Base-by-base conservation (phyloP, 2,797 vertebrate genomes). In the Crenichthys baileyi region DNA sequence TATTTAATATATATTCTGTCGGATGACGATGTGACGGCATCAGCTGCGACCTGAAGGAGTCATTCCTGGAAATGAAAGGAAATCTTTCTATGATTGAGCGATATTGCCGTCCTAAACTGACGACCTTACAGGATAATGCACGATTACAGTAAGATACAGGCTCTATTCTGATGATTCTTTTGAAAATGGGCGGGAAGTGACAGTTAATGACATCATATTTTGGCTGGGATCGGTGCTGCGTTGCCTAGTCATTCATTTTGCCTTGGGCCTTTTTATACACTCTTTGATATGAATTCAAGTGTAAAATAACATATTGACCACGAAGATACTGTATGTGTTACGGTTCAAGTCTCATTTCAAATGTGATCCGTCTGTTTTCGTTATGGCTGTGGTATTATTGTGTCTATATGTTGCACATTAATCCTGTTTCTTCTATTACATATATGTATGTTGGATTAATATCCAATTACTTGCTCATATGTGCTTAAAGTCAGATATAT, bases 171-270 rank as follows among this genome's bases (percentile, higher is more conserved):
- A 15, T 46, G 26, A 77, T 12, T 87, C 29, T 79, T 92, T 93
- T 93, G 84, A 93, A 95, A 95, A 92, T 87, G 89, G 92, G 94
- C 95, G 94, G 94, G 94, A 95, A 95, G 87, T 84, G 82, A 78
- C 70, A 46, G 72, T 67, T 61, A 87, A 85, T 89, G 76, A 86
- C 85, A 91, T 88, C 88, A 75, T 83, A 83, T 83, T 0, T 73
- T 70, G 79, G 56, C 79, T 72, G 68, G 75, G 76, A 79, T 79
- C 67, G 68, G 65, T 29, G 36, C 65, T 20, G 39, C 39, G 1
- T 36, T 51, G 51, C 7, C 51, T 0, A 53, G 51, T 53, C 51
- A 53, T 5, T 5, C 39, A 11, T 18, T 2, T 13, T 1, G 29
- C 20, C 16, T 39, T 24, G 16, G 15, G 48, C 44, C 18, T 3